Evolutionary conservation across 2,888 invertebrate genomes (phyloP).

Genomic region (Celastrina argiolus): DNA sequence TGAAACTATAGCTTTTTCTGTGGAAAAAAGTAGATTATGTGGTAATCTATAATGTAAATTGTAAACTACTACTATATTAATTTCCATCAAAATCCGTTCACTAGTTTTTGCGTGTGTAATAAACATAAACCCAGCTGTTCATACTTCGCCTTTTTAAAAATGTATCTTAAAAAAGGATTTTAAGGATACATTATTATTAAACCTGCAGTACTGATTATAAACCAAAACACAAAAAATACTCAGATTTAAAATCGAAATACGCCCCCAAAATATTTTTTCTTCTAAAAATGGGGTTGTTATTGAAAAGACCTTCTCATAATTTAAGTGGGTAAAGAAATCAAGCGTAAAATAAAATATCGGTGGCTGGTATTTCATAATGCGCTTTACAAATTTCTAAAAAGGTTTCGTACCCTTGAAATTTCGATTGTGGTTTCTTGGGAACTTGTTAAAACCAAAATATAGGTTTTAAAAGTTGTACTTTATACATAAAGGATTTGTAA

Average conservation of each 20-base stretch:
- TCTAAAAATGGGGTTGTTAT: constrained; percentile 52
- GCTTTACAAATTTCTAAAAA: constrained; percentile 22
- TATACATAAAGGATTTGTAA: too few relatives aligned
- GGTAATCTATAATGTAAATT: too few relatives aligned
- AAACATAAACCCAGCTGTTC: too few relatives aligned
- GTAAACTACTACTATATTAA: too few relatives aligned
- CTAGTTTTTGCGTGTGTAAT: too few relatives aligned
- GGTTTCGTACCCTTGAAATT: constrained; percentile 23
- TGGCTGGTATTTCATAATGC: constrained; percentile 37
- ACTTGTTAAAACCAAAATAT: neutral
- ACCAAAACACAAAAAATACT: neutral
- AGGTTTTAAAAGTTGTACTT: too few relatives aligned
- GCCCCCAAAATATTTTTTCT: constrained; percentile 50
- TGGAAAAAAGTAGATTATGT: too few relatives aligned
- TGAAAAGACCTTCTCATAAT: constrained; percentile 55
- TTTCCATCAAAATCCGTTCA: too few relatives aligned
- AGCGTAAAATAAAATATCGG: constrained; percentile 49
- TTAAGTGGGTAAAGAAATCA: constrained; percentile 50
- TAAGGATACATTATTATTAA: too few relatives aligned
- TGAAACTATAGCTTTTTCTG: too few relatives aligned
- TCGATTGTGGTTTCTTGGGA: constrained; percentile 8
- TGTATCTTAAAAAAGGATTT: too few relatives aligned
- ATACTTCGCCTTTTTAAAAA: too few relatives aligned
- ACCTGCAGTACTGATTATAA: neutral
- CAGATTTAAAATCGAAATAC: constrained; percentile 4